A percentile compares a stretch with the other conserved stretches of the same genome.
phyloP scores from a whole-genome alignment of 2,888 invertebrate genomes.

The Lampropteryx suffumata region DNA sequence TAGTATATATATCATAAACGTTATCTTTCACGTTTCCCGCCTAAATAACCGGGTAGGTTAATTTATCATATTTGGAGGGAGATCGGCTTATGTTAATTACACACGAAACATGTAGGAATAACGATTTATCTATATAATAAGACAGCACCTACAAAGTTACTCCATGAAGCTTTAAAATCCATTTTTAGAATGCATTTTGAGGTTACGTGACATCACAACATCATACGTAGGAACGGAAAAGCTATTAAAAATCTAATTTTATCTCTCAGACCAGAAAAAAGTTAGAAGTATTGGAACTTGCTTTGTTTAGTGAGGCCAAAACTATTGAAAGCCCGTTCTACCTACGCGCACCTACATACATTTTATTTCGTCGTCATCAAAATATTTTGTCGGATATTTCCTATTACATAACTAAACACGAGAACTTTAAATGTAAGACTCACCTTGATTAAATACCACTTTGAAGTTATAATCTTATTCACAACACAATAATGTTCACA shows the following conservation, averaged over 20 bases:
- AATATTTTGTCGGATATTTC: slow-evolving; percentile 36
- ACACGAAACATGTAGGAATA: no score
- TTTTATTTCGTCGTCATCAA: slow-evolving; percentile 43
- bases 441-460: slow-evolving; percentile 50
- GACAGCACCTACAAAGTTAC: not conserved
- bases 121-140: no score
- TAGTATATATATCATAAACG: no score
- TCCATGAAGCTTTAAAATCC: not conserved
- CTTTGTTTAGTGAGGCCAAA: no score
- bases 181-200: slow-evolving; percentile 34
- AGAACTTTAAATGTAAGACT: slow-evolving; percentile 36
- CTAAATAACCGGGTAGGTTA: no score
- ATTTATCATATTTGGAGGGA: no score
- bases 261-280: slow-evolving; percentile 3
- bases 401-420: slow-evolving; percentile 64
- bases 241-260: not conserved
- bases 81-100: no score
- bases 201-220: slow-evolving; percentile 46
- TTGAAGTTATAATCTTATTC: slow-evolving; percentile 7
- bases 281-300: slow-evolving; percentile 17
- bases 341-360: no score
- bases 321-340: no score
- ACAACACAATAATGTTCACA: slow-evolving; percentile 29
- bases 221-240: no score
- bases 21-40: no score